A percentile compares a stretch with the other conserved stretches of the same genome.
phyloP scores from a whole-genome alignment of 1,140 invertebrate genomes.

The Zaprionus lachaisei region DNA sequence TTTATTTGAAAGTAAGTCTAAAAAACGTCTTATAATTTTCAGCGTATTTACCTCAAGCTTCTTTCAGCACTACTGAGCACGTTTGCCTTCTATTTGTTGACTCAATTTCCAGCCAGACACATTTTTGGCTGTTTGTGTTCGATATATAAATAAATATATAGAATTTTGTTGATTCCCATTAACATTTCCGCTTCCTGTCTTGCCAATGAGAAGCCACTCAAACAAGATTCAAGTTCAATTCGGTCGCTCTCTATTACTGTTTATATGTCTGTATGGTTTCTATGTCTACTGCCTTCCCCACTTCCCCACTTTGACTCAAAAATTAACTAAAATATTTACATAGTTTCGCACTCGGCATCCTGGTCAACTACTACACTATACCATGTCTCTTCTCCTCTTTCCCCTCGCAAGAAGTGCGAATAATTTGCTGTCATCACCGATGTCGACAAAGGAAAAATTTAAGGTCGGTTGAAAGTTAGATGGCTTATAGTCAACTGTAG shows the following conservation, averaged over 20 bases:
- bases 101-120: slow-evolving; percentile 49
- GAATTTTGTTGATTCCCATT: slow-evolving; percentile 65
- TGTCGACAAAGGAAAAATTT: slow-evolving; percentile 53
- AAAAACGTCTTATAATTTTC: neutral
- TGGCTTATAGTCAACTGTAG: slow-evolving; percentile 32
- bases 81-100: slow-evolving; percentile 48
- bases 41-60: neutral
- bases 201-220: slow-evolving; percentile 11
- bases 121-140: neutral
- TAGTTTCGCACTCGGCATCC: slow-evolving; percentile 34
- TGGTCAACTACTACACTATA: too few relatives aligned
- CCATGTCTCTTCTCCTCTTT: neutral
- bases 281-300: neutral
- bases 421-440: slow-evolving; percentile 62
- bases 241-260: slow-evolving; percentile 22
- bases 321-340: slow-evolving; percentile 46
- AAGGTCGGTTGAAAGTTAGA: slow-evolving; percentile 44
- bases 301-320: slow-evolving; percentile 15
- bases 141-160: neutral
- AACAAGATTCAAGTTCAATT: slow-evolving; percentile 58
- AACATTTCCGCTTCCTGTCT: slow-evolving; percentile 56
- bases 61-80: slow-evolving; percentile 17
- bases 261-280: slow-evolving; percentile 22
- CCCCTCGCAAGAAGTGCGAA: slow-evolving; percentile 30
- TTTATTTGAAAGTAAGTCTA: too few relatives aligned